Percentiles rank a stretch among this genome's conserved stretches.
Evolutionary conservation across 2,113 vertebrate genomes (phyloP).

Genomic region (Siphamia tubifer): DNA sequence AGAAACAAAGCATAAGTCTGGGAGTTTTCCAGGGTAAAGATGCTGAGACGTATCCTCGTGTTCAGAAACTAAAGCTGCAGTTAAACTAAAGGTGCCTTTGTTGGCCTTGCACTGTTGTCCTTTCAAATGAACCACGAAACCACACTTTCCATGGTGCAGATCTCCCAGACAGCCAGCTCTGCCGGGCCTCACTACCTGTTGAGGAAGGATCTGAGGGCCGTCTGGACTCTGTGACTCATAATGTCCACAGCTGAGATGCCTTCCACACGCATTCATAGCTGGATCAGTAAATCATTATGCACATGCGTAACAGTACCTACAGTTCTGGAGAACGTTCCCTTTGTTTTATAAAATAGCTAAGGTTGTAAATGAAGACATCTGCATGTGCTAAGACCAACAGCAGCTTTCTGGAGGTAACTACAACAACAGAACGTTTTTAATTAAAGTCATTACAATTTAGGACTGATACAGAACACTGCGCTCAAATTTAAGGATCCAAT

Average conservation of each 20-base stretch:
- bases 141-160: constrained; percentile 62
- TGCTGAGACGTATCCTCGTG: constrained; percentile 3
- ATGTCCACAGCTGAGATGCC: constrained; percentile 56
- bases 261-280: constrained; percentile 54
- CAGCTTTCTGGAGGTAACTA: background rate
- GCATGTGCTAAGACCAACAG: background rate
- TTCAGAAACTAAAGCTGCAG: constrained; percentile 28
- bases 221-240: constrained; percentile 65
- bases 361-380: background rate
- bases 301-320: constrained; percentile 33
- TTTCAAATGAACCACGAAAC: constrained; percentile 61
- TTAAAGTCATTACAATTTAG: background rate
- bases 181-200: constrained; percentile 46
- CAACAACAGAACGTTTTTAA: background rate
- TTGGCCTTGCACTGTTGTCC: constrained; percentile 47
- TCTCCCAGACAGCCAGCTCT: constrained; percentile 35
- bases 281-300: constrained; percentile 45
- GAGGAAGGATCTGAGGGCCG: constrained; percentile 42
- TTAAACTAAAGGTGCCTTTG: constrained; percentile 54
- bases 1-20: background rate
- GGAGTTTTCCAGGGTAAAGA: constrained; percentile 14
- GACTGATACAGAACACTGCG: background rate
- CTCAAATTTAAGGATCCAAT: background rate
- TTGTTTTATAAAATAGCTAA: background rate
- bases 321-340: background rate